phyloP scores from a whole-genome alignment of 1,140 invertebrate genomes.

The Leptinotarsa undecemlineata region DNA sequence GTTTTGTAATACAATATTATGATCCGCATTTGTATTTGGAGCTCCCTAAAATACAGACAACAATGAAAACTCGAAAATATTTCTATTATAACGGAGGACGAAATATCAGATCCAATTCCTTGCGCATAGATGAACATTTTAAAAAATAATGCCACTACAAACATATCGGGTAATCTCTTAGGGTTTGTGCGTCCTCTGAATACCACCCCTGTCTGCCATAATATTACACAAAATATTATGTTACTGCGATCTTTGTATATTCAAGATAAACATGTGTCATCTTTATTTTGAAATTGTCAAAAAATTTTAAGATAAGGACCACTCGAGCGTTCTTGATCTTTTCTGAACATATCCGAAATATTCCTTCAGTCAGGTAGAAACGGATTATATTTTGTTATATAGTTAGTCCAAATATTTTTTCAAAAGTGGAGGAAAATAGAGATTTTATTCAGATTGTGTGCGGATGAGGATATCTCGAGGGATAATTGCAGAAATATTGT shows the following conservation, averaged over 20 bases:
- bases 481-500: slow-evolving; percentile 25
- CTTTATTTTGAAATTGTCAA: slow-evolving; percentile 31
- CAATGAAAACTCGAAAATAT: slow-evolving; percentile 23
- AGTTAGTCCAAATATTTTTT: slow-evolving; percentile 26
- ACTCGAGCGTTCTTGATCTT: slow-evolving; percentile 26
- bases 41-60: slow-evolving; percentile 16
- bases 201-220: slow-evolving; percentile 16
- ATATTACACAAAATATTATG: slow-evolving; percentile 39
- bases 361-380: slow-evolving; percentile 25
- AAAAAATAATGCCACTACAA: slow-evolving; percentile 32
- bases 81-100: slow-evolving; percentile 16
- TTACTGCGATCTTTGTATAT: slow-evolving; percentile 30
- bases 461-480: slow-evolving; percentile 4
- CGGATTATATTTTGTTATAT: slow-evolving; percentile 22
- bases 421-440: slow-evolving; percentile 21
- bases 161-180: slow-evolving; percentile 32
- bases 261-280: slow-evolving; percentile 33
- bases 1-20: slow-evolving; percentile 23
- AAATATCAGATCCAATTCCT: slow-evolving; percentile 29
- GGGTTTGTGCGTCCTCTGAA: slow-evolving; percentile 11
- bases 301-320: slow-evolving; percentile 29
- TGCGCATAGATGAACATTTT: slow-evolving; percentile 31
- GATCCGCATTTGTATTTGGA: slow-evolving; percentile 16
- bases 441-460: slow-evolving; percentile 20
- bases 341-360: not conserved